A percentile compares a stretch with the other conserved stretches of the same genome.
Evolutionary conservation across 1,140 invertebrate species (phyloP).

Genomic region (Dendrolimus punctatus): DNA sequence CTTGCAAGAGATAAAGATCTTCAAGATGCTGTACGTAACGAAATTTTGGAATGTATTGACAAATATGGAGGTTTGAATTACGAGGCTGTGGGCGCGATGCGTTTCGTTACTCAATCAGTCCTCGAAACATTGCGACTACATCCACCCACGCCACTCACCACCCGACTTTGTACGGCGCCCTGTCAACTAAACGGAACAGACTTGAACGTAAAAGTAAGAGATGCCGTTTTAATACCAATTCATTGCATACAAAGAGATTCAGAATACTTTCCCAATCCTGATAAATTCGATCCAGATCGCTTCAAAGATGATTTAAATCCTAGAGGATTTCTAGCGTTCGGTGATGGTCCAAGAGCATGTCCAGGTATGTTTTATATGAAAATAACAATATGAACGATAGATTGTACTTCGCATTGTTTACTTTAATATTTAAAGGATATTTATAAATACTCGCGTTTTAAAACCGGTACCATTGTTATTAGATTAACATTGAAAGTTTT

Average conservation of each 20-base stretch:
- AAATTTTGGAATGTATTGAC: slow-evolving; percentile 60
- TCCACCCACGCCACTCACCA: slow-evolving; percentile 76
- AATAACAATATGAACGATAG: no score
- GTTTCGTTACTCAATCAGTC: slow-evolving; percentile 76
- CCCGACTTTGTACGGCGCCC: slow-evolving; percentile 60
- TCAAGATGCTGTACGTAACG: slow-evolving; percentile 70
- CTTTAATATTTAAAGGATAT: no score
- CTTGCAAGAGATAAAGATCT: slow-evolving; percentile 72
- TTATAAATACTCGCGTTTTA: no score
- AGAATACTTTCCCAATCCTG: slow-evolving; percentile 59
- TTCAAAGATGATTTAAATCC: slow-evolving; percentile 57
- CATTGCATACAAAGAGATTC: slow-evolving; percentile 75
- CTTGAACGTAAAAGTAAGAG: slow-evolving; percentile 66
- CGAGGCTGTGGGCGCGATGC: slow-evolving; percentile 68
- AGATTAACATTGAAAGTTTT: no score
- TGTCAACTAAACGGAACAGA: slow-evolving; percentile 52
- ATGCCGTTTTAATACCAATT: slow-evolving; percentile 73
- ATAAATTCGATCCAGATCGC: slow-evolving; percentile 76
- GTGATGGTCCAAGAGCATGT: slow-evolving; percentile 71
- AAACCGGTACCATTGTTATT: no score
- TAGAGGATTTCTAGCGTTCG: slow-evolving; percentile 57
- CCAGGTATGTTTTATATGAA: slow-evolving; percentile 52
- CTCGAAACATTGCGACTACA: slow-evolving; percentile 77
- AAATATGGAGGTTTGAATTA: slow-evolving; percentile 45
- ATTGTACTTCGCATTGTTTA: no score